phyloP scores from a whole-genome alignment of 2,113 vertebrate genomes.

The Carlito syrichta region DNA sequence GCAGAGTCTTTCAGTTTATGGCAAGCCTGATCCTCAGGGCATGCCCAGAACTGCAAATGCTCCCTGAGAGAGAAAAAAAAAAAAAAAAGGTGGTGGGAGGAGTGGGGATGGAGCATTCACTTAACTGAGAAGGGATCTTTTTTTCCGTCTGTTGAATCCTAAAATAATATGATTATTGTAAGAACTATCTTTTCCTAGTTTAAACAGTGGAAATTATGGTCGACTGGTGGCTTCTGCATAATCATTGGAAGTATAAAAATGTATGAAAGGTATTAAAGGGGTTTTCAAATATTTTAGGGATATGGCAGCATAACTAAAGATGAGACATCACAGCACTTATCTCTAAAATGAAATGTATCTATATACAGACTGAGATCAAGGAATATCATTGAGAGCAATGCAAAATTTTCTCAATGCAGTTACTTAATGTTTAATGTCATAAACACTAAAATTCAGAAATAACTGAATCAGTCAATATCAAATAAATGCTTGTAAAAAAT shows the following conservation, averaged over 20 bases:
- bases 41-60: background rate
- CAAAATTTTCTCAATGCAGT: background rate
- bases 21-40: background rate
- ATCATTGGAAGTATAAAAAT: background rate
- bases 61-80: background rate
- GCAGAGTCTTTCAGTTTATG: background rate
- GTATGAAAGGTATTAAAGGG: background rate
- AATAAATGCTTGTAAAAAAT: background rate
- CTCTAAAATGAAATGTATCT: slow-evolving; percentile 9
- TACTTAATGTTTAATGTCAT: background rate
- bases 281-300: background rate
- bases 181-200: background rate
- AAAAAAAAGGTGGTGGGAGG: rapidly evolving
- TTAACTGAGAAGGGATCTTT: background rate
- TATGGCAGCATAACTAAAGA: background rate
- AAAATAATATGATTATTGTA: background rate
- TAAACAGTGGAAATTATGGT: background rate
- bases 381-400: background rate
- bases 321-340: background rate
- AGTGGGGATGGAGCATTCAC: rapidly evolving
- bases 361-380: background rate
- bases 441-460: background rate
- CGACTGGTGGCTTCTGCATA: background rate
- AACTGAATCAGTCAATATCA: background rate
- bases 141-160: background rate